phyloP scores from a whole-genome alignment of 2,888 invertebrate species.

The Scaptomyza polygonia region DNA sequence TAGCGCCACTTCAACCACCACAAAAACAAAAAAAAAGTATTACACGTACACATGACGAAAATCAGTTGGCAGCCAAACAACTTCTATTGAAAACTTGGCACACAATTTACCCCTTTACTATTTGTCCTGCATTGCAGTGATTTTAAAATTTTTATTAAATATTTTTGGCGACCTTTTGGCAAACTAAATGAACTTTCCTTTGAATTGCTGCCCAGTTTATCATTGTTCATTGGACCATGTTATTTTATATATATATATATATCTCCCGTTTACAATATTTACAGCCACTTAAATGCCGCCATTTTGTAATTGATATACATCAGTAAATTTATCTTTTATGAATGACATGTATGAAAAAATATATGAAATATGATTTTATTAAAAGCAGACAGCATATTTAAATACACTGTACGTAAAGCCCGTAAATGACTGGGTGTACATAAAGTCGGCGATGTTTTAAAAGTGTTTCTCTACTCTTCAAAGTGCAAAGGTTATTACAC shows the following conservation, averaged over 20 bases:
- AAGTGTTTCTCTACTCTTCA: no score
- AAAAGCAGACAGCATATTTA: background rate
- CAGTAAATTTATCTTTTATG: constrained; percentile 14
- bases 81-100: constrained; percentile 57
- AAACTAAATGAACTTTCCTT: constrained; percentile 26
- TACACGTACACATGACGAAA: constrained; percentile 10
- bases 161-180: constrained; percentile 29
- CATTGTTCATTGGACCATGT: constrained; percentile 6
- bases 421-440: no score
- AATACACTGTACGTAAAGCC: background rate
- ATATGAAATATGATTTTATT: constrained; percentile 4
- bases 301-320: constrained; percentile 15
- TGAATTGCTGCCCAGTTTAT: constrained; percentile 7
- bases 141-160: constrained; percentile 60
- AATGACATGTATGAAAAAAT: background rate
- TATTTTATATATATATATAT: background rate
- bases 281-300: constrained; percentile 16
- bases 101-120: constrained; percentile 20
- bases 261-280: background rate
- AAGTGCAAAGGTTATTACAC: no score
- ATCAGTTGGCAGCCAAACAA: constrained; percentile 42
- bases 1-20: constrained; percentile 14
- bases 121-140: constrained; percentile 54
- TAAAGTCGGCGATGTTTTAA: no score
- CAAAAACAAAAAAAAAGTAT: constrained; percentile 10